Percentiles rank a stretch among this genome's conserved stretches.
Conservation (phyloP, 2,888 invertebrate species). For the Papilio demoleus region DNA sequence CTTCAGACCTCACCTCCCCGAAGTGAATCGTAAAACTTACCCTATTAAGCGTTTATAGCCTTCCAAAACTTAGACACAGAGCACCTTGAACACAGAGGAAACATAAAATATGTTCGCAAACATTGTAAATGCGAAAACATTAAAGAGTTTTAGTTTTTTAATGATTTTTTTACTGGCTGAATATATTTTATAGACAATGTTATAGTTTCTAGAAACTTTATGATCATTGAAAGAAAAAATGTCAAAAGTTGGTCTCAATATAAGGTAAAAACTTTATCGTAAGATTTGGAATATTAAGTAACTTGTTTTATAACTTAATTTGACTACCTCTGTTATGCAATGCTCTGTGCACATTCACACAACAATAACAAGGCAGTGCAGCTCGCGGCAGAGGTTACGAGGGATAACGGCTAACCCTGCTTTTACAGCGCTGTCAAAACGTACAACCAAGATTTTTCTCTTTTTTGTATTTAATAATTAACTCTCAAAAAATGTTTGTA, state of each 20-base stretch:
- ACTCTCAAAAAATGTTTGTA: neutral
- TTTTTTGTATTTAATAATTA: constrained; percentile 1
- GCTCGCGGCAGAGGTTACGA: constrained; percentile 48
- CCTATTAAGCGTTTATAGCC: constrained; percentile 79
- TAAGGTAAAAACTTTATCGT: no score
- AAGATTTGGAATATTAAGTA: neutral
- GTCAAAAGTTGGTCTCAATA: no score
- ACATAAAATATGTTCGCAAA: constrained; percentile 43
- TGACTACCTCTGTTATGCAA: constrained; percentile 5
- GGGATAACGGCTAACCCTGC: constrained; percentile 41
- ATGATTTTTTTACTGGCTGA: neutral
- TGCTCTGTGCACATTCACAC: constrained; percentile 38
- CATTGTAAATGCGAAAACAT: constrained; percentile 36
- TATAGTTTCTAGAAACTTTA: constrained; percentile 4
- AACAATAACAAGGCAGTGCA: constrained; percentile 48
- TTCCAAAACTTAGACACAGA: constrained; percentile 52
- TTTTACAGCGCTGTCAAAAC: constrained; percentile 31
- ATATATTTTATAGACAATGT: neutral
- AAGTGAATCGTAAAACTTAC: constrained; percentile 68
- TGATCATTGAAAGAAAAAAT: neutral
- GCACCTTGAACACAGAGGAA: constrained; percentile 42
- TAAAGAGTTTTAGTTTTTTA: constrained; percentile 33
- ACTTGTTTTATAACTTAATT: neutral
- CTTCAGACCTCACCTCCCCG: constrained; percentile 44
- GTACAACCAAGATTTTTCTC: constrained; percentile 29